Evolutionary conservation across 2,888 invertebrate genomes (phyloP), one percentile per base, ranked within the genome.

Genomic region (Petrolisthes cinctipes): DNA sequence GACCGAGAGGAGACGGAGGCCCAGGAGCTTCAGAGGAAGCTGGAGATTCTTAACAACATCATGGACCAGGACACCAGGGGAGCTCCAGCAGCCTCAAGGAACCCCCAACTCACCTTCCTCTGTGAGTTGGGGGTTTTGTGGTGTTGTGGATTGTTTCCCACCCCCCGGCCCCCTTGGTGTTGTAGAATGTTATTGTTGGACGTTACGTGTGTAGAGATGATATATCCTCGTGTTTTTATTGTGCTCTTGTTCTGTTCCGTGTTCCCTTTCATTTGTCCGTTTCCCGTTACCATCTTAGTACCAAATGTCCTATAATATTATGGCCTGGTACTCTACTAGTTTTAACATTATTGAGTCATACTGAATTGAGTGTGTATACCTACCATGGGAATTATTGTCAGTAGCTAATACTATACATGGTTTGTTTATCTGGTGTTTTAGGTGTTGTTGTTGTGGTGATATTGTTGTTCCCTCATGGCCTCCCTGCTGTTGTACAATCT

Each of bases 1-100:
- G 97, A 97, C 94, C 95, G 97, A 91, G 97, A 97, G 93, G 97
- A 97, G 93, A 96, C 96, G 92, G 96, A 96, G 92, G 96, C 96
- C 80, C 95, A 96, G 89, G 97, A 97, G 93, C 94, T 98, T 92
- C 97, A 97, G 93, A 95, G 96, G 92, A 98, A 98, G 94, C 94
- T 98, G 92, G 97, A 97, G 93, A 95, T 97, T 93, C 95, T 98
- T 92, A 98, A 98, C 94, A 96, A 96, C 92, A 96, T 97, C 92
- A 95, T 97, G 94, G 97, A 97, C 93, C 96, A 97, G 92, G 97
- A 97, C 94, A 68, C 82, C 20, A 68, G 81, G 37, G 82, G 83
- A 23, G 78, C 81, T 51, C 76, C 85, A 51, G 85, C 85, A 68
- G 37, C 85, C 85, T 82, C 85, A 61, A 87, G 87, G 73, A 83